Evolutionary conservation across 23 tunicate genomes (phyloP).

Genomic region (Aplidium turbinatum): DNA sequence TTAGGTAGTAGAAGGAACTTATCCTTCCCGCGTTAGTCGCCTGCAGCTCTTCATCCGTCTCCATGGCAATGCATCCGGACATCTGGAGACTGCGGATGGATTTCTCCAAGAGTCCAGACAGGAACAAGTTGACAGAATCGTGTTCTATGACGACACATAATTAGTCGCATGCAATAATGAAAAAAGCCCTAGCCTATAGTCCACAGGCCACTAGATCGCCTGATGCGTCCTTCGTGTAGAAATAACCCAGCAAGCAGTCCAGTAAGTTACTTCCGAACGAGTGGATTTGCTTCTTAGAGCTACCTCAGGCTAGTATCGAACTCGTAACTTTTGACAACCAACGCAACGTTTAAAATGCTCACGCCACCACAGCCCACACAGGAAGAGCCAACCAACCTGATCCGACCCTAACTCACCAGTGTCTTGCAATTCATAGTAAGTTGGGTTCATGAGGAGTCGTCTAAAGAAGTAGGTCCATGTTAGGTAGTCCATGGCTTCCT

Average conservation of each 20-base stretch:
- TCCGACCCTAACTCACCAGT: constrained; percentile 34
- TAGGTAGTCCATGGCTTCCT: constrained; percentile 93
- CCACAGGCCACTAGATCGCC: no score
- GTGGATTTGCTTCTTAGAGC: no score
- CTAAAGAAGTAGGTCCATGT: constrained; percentile 99
- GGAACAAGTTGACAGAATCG: constrained; percentile 73
- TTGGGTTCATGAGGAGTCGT: constrained; percentile 88
- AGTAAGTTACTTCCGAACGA: no score
- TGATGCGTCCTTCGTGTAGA: no score
- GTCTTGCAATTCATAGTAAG: constrained; percentile 76
- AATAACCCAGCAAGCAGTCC: no score
- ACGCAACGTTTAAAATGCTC: no score
- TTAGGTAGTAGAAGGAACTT: constrained; percentile 94
- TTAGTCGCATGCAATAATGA: no score
- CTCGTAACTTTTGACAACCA: no score
- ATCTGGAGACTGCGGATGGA: constrained; percentile 39
- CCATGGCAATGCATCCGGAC: constrained; percentile 60
- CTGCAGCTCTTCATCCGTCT: constrained; percentile 54
- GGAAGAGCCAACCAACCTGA: not conserved
- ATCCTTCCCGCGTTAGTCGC: constrained; percentile 90
- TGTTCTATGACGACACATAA: no score
- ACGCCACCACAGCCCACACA: no score
- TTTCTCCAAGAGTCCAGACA: constrained; percentile 70
- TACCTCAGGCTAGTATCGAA: no score
- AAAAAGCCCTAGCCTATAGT: no score